Evolutionary conservation across 2,113 vertebrate species (phyloP).

Genomic region (Cichladusa arquata): DNA sequence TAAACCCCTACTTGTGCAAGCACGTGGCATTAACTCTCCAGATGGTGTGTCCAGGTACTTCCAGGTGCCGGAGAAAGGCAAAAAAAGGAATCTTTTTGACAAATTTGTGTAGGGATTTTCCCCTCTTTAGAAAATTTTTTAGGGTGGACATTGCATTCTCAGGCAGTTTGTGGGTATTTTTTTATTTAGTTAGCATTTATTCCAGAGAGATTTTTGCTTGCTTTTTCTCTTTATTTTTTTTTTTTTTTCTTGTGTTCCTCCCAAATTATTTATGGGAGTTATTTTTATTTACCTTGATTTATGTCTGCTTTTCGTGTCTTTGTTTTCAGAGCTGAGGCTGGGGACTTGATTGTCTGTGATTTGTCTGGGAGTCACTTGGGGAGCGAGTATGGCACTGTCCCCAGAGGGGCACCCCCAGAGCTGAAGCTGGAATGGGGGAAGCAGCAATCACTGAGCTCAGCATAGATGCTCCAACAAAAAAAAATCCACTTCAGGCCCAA

Average conservation of each 20-base stretch:
- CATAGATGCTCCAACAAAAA: neutral
- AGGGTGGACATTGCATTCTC: neutral
- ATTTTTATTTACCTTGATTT: neutral
- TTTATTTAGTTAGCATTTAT: neutral
- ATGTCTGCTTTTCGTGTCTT: neutral
- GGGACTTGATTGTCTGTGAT: neutral
- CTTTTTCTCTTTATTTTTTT: neutral
- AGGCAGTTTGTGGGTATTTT: neutral
- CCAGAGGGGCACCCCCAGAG: neutral
- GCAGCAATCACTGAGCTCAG: neutral
- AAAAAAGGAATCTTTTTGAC: neutral
- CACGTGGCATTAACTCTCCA: fast-evolving
- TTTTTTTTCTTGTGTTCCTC: neutral
- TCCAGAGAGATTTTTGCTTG: neutral
- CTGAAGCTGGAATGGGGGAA: neutral
- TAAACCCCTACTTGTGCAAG: fast-evolving
- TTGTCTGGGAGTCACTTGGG: neutral
- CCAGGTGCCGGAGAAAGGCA: neutral
- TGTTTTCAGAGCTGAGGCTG: neutral
- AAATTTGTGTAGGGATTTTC: neutral
- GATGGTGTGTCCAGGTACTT: neutral
- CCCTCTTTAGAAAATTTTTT: neutral
- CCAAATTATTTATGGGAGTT: too few species aligned
- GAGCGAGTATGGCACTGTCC: fast-evolving
- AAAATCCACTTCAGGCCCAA: neutral